Evolutionary conservation across 2,113 vertebrate species (phyloP).

Genomic region (Corvus cornix): DNA sequence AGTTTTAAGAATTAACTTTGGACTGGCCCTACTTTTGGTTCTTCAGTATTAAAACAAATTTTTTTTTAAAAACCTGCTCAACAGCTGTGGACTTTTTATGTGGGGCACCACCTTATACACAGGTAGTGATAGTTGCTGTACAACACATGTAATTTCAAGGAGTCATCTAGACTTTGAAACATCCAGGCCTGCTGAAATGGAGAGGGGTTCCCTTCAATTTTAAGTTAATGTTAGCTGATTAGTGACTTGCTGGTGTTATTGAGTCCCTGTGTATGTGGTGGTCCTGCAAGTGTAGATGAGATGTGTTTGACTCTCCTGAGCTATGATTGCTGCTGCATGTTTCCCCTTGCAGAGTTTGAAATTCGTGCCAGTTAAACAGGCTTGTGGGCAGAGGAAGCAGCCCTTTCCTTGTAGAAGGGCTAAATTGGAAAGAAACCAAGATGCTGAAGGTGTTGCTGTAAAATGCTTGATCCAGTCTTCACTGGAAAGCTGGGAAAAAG

Average conservation of each 20-base stretch:
- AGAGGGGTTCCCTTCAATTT: background rate
- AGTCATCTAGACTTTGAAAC: background rate
- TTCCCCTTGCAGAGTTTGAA: background rate
- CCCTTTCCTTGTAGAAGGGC: background rate
- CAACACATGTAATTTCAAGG: background rate
- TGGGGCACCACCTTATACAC: background rate
- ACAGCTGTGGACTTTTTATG: background rate
- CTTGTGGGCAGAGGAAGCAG: background rate
- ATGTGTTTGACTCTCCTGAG: background rate
- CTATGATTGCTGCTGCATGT: background rate
- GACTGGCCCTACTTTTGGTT: background rate
- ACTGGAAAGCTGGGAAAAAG: background rate
- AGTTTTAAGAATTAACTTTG: background rate
- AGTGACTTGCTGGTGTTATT: background rate
- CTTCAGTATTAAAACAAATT: background rate
- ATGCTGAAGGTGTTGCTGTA: background rate
- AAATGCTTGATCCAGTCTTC: background rate
- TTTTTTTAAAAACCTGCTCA: background rate
- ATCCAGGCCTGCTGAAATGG: background rate
- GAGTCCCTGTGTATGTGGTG: background rate
- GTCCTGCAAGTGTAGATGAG: background rate
- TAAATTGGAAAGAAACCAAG: background rate
- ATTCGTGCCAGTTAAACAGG: background rate
- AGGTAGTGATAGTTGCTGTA: background rate
- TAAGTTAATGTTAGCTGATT: background rate